phyloP scores from a whole-genome alignment of 2,888 invertebrate genomes.

The Scrobipalpa atriplicella region DNA sequence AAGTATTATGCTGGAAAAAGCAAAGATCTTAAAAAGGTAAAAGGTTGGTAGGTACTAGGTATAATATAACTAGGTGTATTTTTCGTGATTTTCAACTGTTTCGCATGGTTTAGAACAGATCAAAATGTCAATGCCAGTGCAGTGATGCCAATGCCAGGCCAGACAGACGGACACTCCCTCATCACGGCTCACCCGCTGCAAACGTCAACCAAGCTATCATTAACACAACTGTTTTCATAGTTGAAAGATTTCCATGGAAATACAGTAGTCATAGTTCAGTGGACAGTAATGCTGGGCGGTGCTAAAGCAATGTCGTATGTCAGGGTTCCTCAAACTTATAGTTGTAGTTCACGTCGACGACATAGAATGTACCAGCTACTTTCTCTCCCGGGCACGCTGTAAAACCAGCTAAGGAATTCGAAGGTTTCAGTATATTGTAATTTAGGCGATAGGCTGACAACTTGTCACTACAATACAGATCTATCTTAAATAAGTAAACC shows the following conservation, averaged over 20 bases:
- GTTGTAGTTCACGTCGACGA: too few species aligned
- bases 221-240: slow-evolving; percentile 24
- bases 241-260: slow-evolving; percentile 5
- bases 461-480: too few species aligned
- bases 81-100: background rate
- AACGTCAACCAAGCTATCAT: slow-evolving; percentile 1
- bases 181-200: background rate
- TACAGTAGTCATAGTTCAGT: slow-evolving; percentile 40
- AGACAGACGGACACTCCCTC: background rate
- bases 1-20: background rate
- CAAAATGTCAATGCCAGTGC: background rate
- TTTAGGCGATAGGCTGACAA: too few species aligned
- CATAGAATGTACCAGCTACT: too few species aligned
- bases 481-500: too few species aligned
- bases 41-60: too few species aligned
- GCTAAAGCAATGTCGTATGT: slow-evolving; percentile 32
- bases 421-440: too few species aligned
- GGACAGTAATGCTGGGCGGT: slow-evolving; percentile 53
- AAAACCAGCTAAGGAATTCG: too few species aligned
- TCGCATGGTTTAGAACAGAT: slow-evolving; percentile 1
- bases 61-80: background rate
- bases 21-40: background rate
- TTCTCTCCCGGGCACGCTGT: too few species aligned
- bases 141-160: background rate
- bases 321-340: too few species aligned